Evolutionary conservation across 2,113 vertebrate species (phyloP).

Genomic region (Octodon degus): DNA sequence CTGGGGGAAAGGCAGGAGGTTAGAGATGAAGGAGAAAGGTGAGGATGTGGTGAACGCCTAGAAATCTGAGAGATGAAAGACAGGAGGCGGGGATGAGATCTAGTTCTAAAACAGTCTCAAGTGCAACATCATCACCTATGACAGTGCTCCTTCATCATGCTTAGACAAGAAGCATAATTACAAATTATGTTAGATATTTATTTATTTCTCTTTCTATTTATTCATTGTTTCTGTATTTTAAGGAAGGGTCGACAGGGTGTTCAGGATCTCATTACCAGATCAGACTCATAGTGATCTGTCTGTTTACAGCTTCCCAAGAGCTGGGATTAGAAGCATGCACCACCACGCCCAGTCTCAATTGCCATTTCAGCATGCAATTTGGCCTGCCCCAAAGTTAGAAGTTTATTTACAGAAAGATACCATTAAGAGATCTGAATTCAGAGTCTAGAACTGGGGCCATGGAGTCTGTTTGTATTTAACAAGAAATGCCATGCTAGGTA

Average conservation of each 20-base stretch:
- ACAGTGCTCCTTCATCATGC: neutral
- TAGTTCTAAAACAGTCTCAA: neutral
- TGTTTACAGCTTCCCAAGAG: no score
- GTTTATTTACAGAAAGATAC: neutral
- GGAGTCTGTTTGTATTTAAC: slow-evolving; percentile 25
- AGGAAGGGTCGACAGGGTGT: no score
- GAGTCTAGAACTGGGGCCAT: neutral
- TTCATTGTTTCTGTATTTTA: no score
- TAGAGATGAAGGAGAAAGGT: neutral
- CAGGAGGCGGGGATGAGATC: neutral
- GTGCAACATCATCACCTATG: neutral
- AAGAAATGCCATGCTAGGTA: neutral
- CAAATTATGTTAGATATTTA: neutral
- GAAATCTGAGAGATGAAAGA: neutral
- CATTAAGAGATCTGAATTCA: neutral
- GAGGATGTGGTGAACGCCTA: neutral
- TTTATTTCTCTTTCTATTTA: no score
- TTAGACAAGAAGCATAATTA: neutral
- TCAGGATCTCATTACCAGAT: no score
- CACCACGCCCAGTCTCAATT: no score
- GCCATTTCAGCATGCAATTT: no score
- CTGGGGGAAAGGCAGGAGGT: neutral
- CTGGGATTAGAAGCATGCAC: no score
- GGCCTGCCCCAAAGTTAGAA: no score
- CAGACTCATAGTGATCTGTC: no score